Percentiles rank a stretch among this genome's conserved stretches.
phyloP scores from a whole-genome alignment of 2,797 vertebrate genomes.

The Catostomus latipinnis region DNA sequence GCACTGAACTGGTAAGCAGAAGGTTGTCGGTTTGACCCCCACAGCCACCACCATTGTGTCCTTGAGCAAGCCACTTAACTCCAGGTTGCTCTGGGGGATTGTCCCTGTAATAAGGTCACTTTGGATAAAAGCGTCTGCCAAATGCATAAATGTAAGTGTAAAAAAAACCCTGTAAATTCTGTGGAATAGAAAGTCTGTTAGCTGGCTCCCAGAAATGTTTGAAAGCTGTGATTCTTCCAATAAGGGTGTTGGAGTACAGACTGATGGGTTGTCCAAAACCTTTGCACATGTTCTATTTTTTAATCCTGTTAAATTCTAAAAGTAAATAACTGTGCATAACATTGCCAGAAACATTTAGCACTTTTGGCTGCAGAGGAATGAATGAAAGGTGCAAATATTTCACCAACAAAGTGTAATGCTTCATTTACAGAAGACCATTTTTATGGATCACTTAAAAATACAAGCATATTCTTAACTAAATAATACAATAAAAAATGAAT shows the following conservation, averaged over 20 bases:
- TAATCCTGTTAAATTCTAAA: neutral
- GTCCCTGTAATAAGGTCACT: no score
- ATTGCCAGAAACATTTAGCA: no score
- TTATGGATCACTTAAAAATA: conserved; percentile 2
- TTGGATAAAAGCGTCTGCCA: no score
- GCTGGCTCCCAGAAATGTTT: neutral
- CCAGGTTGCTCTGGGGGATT: no score
- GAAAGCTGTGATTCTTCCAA: neutral
- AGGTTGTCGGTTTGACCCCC: no score
- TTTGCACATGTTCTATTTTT: neutral
- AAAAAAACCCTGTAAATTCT: neutral
- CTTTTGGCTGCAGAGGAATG: no score
- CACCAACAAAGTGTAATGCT: no score
- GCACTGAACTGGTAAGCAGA: no score
- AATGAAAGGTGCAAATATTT: no score
- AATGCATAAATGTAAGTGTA: no score
- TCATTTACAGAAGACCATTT: neutral
- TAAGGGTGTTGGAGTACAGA: neutral
- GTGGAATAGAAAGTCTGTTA: neutral
- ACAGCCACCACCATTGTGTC: no score
- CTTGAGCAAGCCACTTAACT: no score
- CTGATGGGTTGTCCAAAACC: neutral
- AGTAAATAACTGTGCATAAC: neutral
- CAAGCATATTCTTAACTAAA: conserved; percentile 14
- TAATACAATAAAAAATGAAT: conserved; percentile 11